Conservation (phyloP, 2,797 vertebrate species). For the Chelidonichthys spinosus region DNA sequence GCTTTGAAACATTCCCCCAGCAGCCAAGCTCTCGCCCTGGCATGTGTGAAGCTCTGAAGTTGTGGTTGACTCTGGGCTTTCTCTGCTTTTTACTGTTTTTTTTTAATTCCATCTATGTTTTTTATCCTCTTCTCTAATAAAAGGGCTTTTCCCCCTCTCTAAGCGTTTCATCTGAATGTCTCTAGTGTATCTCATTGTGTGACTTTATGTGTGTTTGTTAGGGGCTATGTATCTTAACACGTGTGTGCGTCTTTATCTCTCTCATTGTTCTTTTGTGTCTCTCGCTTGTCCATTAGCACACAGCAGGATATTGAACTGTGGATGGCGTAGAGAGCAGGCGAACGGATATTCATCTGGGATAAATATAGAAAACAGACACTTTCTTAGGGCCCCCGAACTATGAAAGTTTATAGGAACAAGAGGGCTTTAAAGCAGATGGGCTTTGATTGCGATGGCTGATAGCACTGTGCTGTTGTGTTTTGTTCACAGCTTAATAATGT, state of each 20-base stretch:
- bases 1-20: conserved; percentile 73
- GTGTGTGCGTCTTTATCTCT: conserved; percentile 21
- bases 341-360: conserved; percentile 71
- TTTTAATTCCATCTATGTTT: neutral
- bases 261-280: conserved; percentile 55
- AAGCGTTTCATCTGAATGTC: conserved; percentile 48
- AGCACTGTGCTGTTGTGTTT: conserved; percentile 37
- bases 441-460: conserved; percentile 58
- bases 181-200: conserved; percentile 65
- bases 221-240: neutral
- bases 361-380: conserved; percentile 74
- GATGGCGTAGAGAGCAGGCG: conserved; percentile 50
- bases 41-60: conserved; percentile 80
- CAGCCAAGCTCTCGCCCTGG: conserved; percentile 69
- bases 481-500: conserved; percentile 38
- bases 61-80: conserved; percentile 68
- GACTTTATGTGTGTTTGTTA: conserved; percentile 31
- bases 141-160: conserved; percentile 23
- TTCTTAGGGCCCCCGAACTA: conserved; percentile 49
- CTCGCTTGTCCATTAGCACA: conserved; percentile 50
- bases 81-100: conserved; percentile 33
- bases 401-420: conserved; percentile 58
- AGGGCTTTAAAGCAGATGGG: conserved; percentile 58
- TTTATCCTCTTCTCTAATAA: conserved; percentile 40
- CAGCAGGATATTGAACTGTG: conserved; percentile 71